Conservation (phyloP, 2,113 vertebrate genomes). For the Cyanoramphus novaezelandiae region DNA sequence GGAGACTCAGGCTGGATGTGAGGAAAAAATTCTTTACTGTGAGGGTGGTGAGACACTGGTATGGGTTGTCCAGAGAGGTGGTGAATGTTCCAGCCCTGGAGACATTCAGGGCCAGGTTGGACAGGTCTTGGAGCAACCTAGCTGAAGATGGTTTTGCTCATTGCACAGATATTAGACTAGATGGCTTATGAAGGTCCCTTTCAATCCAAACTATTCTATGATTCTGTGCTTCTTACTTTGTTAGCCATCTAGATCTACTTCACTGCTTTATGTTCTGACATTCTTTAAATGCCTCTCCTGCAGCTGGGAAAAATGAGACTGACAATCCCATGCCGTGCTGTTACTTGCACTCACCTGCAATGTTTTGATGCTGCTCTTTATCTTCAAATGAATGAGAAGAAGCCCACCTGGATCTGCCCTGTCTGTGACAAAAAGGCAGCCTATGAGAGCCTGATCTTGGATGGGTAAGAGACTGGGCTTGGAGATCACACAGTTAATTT, state of each 20-base stretch:
- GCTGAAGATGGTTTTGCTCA: background rate
- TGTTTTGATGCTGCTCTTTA: conserved; percentile 98
- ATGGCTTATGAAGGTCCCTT: background rate
- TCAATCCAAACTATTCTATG: background rate
- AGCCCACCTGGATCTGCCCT: conserved; percentile 97
- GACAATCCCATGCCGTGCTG: conserved; percentile 91
- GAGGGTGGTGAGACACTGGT: background rate
- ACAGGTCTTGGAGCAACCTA: background rate
- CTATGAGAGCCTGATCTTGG: conserved; percentile 93
- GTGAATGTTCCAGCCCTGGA: background rate
- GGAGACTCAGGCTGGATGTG: background rate
- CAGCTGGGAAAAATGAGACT: conserved; percentile 98
- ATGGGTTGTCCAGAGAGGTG: background rate
- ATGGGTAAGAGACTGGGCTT: conserved; percentile 81
- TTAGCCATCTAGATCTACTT: background rate
- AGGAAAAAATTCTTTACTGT: background rate
- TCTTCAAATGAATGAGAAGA: conserved; percentile 99
- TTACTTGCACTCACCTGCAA: conserved; percentile 96
- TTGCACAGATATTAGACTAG: background rate
- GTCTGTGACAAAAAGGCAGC: conserved; percentile 97
- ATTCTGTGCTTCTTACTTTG: background rate
- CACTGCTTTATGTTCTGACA: background rate
- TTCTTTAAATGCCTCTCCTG: background rate
- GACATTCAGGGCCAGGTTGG: background rate
- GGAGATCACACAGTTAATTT: background rate